Evolutionary conservation across 2,113 vertebrate genomes (phyloP).

Genomic region (Anhinga rufa): DNA sequence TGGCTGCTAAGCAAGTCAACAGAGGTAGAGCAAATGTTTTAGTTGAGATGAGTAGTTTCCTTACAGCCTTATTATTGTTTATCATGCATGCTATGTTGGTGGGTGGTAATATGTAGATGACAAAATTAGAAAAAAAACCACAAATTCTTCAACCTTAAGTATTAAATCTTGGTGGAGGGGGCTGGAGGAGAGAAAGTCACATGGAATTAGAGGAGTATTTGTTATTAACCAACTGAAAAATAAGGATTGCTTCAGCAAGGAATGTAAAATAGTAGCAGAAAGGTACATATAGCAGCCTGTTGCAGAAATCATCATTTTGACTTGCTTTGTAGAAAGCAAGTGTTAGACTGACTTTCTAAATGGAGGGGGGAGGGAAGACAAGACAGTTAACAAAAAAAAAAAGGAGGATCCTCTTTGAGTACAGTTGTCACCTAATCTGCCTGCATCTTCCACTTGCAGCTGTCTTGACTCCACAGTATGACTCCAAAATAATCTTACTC

Average conservation of each 20-base stretch:
- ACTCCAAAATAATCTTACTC: neutral
- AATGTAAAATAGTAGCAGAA: neutral
- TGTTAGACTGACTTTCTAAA: neutral
- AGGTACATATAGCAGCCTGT: neutral
- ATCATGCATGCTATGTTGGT: neutral
- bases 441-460: neutral
- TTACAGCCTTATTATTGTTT: neutral
- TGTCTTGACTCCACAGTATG: neutral
- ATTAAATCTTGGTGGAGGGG: neutral
- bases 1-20: neutral
- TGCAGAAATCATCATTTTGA: neutral
- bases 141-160: neutral
- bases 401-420: neutral
- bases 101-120: neutral
- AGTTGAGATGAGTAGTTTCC: neutral
- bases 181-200: neutral
- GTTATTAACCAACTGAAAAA: neutral
- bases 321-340: neutral
- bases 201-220: neutral
- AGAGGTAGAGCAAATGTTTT: neutral
- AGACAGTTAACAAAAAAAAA: neutral
- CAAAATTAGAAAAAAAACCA: accelerated
- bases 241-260: neutral
- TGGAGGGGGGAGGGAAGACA: neutral
- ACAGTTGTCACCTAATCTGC: neutral